phyloP scores from a whole-genome alignment of 1,140 invertebrate species.

The Chrysomallon squamiferum region DNA sequence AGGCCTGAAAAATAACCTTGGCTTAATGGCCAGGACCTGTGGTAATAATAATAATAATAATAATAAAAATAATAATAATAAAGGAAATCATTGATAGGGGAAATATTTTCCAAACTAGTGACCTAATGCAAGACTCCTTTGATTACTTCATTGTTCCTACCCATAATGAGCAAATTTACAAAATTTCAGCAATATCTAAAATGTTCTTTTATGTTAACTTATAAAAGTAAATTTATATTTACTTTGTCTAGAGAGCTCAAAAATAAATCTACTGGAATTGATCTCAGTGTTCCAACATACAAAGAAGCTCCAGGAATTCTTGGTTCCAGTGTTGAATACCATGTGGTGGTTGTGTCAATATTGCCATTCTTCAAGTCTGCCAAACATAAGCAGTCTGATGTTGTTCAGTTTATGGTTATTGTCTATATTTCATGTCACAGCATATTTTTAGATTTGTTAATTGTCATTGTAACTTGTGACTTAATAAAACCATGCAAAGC shows the following conservation, averaged over 20 bases:
- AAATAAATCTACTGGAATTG: constrained; percentile 50
- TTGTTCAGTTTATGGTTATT: constrained; percentile 54
- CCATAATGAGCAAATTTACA: no score
- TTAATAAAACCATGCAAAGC: background rate
- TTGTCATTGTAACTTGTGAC: background rate
- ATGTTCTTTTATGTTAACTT: no score
- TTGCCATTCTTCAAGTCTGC: constrained; percentile 47
- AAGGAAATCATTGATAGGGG: no score
- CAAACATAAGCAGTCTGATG: constrained; percentile 51
- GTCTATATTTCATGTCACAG: background rate
- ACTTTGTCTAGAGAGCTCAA: constrained; percentile 42
- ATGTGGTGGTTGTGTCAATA: constrained; percentile 51
- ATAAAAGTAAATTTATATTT: background rate
- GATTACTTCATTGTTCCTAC: no score
- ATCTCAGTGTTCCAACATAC: constrained; percentile 42
- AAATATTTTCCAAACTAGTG: no score
- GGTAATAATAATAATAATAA: no score
- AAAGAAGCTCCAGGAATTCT: constrained; percentile 39
- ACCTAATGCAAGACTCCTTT: no score
- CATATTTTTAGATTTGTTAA: background rate
- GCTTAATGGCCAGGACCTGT: no score
- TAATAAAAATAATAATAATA: no score
- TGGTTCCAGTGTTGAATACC: constrained; percentile 37
- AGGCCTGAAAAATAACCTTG: no score
- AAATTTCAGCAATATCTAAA: no score